Conservation (phyloP, 1,140 invertebrate genomes). For the Habropoda laboriosa region DNA sequence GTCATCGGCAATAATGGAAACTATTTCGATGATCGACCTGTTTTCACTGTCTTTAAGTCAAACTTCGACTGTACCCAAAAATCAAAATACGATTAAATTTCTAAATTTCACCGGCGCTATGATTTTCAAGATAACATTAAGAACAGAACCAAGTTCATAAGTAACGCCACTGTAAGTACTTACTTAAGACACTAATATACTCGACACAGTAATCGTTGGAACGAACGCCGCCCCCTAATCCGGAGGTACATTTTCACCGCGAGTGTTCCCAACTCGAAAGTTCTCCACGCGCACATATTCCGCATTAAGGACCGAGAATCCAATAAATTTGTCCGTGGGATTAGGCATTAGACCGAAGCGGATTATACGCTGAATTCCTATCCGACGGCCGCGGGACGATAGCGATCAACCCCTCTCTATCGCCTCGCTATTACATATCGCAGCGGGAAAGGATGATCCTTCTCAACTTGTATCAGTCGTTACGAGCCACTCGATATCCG, state of each 20-base stretch:
- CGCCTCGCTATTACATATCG: slow-evolving; percentile 2
- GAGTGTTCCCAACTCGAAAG: slow-evolving; percentile 42
- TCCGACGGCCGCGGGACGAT: slow-evolving; percentile 44
- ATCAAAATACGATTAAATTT: too few relatives aligned
- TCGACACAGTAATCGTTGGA: background rate
- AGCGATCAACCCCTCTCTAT: slow-evolving; percentile 38
- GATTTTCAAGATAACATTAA: background rate
- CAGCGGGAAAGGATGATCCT: slow-evolving; percentile 38
- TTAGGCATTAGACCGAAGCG: slow-evolving; percentile 57
- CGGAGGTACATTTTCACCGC: slow-evolving; percentile 38
- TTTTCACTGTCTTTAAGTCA: too few relatives aligned
- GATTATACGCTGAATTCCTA: slow-evolving; percentile 59
- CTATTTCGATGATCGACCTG: too few relatives aligned
- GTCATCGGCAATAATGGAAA: too few relatives aligned
- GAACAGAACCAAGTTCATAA: background rate
- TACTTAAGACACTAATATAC: background rate
- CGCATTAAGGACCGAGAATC: slow-evolving; percentile 54
- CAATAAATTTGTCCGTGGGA: slow-evolving; percentile 64
- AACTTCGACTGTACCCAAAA: too few relatives aligned
- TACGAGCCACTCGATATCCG: slow-evolving; percentile 34
- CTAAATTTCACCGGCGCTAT: too few relatives aligned
- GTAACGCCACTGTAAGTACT: background rate
- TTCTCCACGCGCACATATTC: slow-evolving; percentile 49
- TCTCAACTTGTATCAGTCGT: slow-evolving; percentile 42
- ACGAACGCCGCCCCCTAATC: slow-evolving; percentile 26